phyloP scores from a whole-genome alignment of 2,888 invertebrate genomes.

The Hypselothyrea guttata region DNA sequence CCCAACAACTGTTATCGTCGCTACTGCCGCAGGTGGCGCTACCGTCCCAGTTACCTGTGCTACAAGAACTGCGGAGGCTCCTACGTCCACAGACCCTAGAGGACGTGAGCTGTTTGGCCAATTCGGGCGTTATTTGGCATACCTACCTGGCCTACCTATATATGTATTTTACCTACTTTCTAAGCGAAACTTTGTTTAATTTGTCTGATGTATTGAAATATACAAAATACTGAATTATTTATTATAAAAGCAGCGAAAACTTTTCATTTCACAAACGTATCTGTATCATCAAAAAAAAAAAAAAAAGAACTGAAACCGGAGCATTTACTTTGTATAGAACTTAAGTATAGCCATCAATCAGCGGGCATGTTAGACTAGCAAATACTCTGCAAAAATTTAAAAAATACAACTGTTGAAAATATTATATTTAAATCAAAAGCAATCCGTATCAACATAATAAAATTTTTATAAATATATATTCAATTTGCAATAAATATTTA shows the following conservation, averaged over 20 bases:
- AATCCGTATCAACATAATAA: too few relatives aligned
- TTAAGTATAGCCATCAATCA: too few relatives aligned
- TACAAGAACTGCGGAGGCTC: constrained; percentile 54
- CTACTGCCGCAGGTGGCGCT: constrained; percentile 68
- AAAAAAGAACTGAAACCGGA: too few relatives aligned
- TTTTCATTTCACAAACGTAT: constrained; percentile 5
- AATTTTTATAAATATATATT: too few relatives aligned
- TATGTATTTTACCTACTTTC: constrained; percentile 53
- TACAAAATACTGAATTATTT: constrained; percentile 51
- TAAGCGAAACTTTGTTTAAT: constrained; percentile 55
- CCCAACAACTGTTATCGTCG: constrained; percentile 63
- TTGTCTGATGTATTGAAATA: constrained; percentile 44
- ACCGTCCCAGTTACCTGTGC: constrained; percentile 61
- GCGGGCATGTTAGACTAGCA: too few relatives aligned
- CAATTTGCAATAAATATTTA: too few relatives aligned
- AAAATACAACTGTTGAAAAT: too few relatives aligned
- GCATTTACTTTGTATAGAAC: not conserved
- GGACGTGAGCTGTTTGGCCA: constrained; percentile 23
- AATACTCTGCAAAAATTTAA: too few relatives aligned
- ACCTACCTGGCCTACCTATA: constrained; percentile 15
- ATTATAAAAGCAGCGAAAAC: constrained; percentile 39
- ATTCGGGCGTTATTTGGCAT: constrained; percentile 26
- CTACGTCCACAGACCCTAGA: constrained; percentile 46
- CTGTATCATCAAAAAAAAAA: not conserved
- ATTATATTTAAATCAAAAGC: too few relatives aligned